Evolutionary conservation across 2,113 vertebrate genomes (phyloP).

Genomic region (Clarias gariepinus): DNA sequence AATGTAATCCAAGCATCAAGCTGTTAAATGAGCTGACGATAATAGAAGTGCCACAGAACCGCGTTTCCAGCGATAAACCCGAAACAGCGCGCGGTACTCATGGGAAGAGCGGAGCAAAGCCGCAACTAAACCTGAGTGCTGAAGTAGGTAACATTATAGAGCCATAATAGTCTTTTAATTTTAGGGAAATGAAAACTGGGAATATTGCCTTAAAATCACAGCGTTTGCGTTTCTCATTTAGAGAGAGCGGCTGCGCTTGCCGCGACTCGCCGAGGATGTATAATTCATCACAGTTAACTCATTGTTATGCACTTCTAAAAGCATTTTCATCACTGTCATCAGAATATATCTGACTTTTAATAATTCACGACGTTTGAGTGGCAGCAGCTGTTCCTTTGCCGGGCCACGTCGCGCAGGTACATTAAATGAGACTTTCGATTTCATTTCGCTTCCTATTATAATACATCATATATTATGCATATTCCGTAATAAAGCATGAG

Average conservation of each 20-base stretch:
- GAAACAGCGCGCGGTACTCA: background rate
- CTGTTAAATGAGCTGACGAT: background rate
- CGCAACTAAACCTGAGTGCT: background rate
- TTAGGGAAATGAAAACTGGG: constrained; percentile 7
- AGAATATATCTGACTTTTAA: constrained; percentile 36
- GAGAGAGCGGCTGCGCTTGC: background rate
- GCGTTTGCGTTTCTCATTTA: background rate
- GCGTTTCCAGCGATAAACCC: background rate
- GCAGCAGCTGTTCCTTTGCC: constrained; percentile 19
- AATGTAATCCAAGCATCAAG: background rate
- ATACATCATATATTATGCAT: constrained; percentile 20
- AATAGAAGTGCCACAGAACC: no score
- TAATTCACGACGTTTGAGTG: constrained; percentile 40
- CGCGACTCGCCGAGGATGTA: constrained; percentile 29
- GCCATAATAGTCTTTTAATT: constrained; percentile 14
- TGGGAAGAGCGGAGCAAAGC: background rate
- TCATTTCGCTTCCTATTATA: constrained; percentile 27
- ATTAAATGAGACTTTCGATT: constrained; percentile 28
- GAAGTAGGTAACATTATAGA: constrained; percentile 5
- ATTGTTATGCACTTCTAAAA: constrained; percentile 42
- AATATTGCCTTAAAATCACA: background rate
- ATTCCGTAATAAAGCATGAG: constrained; percentile 35
- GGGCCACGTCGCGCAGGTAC: background rate
- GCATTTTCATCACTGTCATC: constrained; percentile 43
- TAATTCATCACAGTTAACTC: constrained; percentile 49